Conservation (phyloP, 2,888 invertebrate genomes). For the Phaonia tiefii region DNA sequence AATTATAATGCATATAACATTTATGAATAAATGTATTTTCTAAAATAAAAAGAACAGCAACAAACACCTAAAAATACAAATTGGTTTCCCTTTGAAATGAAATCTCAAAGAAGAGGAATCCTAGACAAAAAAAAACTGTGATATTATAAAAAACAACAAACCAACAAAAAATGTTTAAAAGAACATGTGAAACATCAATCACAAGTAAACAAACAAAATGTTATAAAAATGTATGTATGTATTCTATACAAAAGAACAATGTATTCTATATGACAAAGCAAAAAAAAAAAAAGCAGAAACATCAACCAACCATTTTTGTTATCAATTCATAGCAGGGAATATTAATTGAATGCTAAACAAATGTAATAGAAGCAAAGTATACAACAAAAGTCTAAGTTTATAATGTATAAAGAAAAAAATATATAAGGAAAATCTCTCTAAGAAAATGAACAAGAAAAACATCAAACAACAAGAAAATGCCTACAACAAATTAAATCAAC, state of each 20-base stretch:
- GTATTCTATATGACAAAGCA: slow-evolving; percentile 40
- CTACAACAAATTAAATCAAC: slow-evolving; percentile 17
- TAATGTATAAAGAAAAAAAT: slow-evolving; percentile 19
- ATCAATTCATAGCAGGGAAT: slow-evolving; percentile 64
- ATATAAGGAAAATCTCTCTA: not conserved
- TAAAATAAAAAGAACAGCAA: slow-evolving; percentile 50
- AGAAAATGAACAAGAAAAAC: slow-evolving; percentile 8
- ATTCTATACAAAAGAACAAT: slow-evolving; percentile 34
- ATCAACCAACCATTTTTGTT: slow-evolving; percentile 51
- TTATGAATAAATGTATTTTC: slow-evolving; percentile 48
- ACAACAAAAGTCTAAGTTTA: slow-evolving; percentile 45
- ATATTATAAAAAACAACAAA: slow-evolving; percentile 59
- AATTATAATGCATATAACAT: slow-evolving; percentile 17
- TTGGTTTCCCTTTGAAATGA: slow-evolving; percentile 60
- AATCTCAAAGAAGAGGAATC: slow-evolving; percentile 59
- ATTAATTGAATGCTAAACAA: slow-evolving; percentile 57
- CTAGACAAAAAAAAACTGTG: slow-evolving; percentile 66
- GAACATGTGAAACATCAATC: slow-evolving; percentile 64
- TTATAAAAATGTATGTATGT: slow-evolving; percentile 33
- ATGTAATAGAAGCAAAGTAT: slow-evolving; percentile 40
- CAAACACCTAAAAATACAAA: slow-evolving; percentile 66
- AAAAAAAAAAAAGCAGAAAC: slow-evolving; percentile 35
- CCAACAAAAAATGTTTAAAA: slow-evolving; percentile 51
- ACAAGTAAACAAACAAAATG: slow-evolving; percentile 35
- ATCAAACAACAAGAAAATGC: slow-evolving; percentile 31